Base-by-base conservation (phyloP, 1,140 invertebrate species). In the Drosophila lini region DNA sequence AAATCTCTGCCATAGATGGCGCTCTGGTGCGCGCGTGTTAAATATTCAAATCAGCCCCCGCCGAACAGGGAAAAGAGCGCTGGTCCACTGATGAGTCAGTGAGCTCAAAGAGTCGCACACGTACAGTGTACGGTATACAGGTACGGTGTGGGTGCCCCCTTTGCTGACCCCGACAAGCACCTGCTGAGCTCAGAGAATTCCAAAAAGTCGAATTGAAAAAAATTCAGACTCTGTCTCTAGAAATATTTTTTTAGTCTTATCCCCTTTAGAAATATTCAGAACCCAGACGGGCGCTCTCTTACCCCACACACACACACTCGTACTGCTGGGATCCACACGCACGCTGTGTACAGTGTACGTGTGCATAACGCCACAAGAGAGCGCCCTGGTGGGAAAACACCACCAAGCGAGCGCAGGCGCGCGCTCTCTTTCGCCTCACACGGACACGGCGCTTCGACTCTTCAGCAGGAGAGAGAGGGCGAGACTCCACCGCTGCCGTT, bases 1-100 rank as follows among this genome's bases (percentile, higher is more conserved):
- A 73, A 89, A 88, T 89, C 80, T 84, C 80, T 69, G 65, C 80
- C 77, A 83, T 88, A 88, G 83, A 81, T 83, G 83, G 83, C 83
- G 83, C 83, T 88, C 50, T 38, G 53, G 56, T 74, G 62, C 64
- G 80, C 61, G 61, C 57, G 64, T 60, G 62, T 77, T 58, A 61
- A 74, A 63, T 88, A 88, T 88, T 88, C 85, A 88, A 88, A 88
- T 83, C 83, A 80, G 80, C 76, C 80, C 80, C 83, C 70, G 69
- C 61, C 58, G 38, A 61, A 56, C 42, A 19, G 32, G 73, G 31
- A 70, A 34, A 55, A 68, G 62, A 44, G 42, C 32, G 36, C 8
- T 22, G 69, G 34, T 70, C 48, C 31, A 15, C 50, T 36, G 74
- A 44, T 70, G 42, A 56, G 52, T 48, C 56, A 63, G 68, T 41